Percentiles rank a stretch among this genome's conserved stretches.
Conservation (phyloP, 2,888 invertebrate species). For the Itoplectis maculator region DNA sequence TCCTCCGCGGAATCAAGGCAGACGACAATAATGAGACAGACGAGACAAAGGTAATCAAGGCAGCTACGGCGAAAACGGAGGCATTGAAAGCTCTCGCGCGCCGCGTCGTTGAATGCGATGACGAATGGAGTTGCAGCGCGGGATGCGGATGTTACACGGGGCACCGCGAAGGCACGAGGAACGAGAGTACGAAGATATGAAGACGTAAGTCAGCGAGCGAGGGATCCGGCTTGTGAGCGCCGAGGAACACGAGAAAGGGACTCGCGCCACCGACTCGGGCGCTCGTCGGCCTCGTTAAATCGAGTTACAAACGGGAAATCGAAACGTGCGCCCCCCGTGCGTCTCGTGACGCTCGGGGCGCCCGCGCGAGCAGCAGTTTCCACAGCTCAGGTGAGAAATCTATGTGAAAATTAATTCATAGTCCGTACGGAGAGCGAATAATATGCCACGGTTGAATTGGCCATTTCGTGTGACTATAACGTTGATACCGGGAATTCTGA, state of each 20-base stretch:
- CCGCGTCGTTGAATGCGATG: not conserved
- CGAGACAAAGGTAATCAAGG: not conserved
- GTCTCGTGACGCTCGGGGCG: slow-evolving; percentile 23
- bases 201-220: not conserved
- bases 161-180: not conserved
- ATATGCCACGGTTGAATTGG: slow-evolving; percentile 30
- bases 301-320: slow-evolving; percentile 62
- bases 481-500: slow-evolving; percentile 28
- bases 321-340: slow-evolving; percentile 34
- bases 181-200: slow-evolving; percentile 14
- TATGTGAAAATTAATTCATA: slow-evolving; percentile 40
- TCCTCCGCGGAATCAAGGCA: too few relatives aligned
- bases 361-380: not conserved
- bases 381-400: slow-evolving; percentile 26
- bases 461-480: slow-evolving; percentile 15
- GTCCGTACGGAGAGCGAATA: slow-evolving; percentile 29
- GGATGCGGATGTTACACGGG: not conserved
- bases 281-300: slow-evolving; percentile 60
- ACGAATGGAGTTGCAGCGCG: not conserved
- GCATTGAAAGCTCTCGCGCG: not conserved
- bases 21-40: too few relatives aligned
- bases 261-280: too few relatives aligned
- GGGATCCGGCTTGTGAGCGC: not conserved
- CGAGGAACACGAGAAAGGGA: too few relatives aligned
- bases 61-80: not conserved